Base-by-base conservation (phyloP, 1,140 invertebrate species). In the Teleopsis dalmanni region DNA sequence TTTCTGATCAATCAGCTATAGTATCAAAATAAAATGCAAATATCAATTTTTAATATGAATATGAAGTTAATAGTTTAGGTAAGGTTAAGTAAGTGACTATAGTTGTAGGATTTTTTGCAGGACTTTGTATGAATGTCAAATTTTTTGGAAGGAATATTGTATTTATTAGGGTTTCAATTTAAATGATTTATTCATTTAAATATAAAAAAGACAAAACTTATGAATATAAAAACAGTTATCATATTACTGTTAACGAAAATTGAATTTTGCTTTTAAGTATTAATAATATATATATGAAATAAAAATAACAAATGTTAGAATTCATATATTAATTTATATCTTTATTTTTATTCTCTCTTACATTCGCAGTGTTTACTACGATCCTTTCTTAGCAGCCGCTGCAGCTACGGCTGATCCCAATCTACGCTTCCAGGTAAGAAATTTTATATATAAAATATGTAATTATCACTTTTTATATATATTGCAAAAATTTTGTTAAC, bases 301-400 rank as follows among this genome's bases (percentile, higher is more conserved):
- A 29, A n/a, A n/a, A n/a, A 25, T 7, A 6, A n/a, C 25, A 47
- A 36, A 40, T 40, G 13, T 3, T 19, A 9, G 31, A 10, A 25
- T 31, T 19, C 31, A 16, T 27, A 35, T 19, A 36, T 13, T 27
- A 22, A 46, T 7, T 9, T 23, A 44, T 36, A 43, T 35, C 23
- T 36, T 37, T 38, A 26, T 49, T 35, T 48, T 18, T 47, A 22
- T 34, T 27, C 31, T 31, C 38, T 35, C 25, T n/a, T 10, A 9
- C 29, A 9, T 26, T 26, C 73, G 68, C 78, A 89, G 90, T 73
- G 84, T 95, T 55, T 95, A 94, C 80, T 95, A 93, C 79, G 92
- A 96, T 80, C 91, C 90, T 58, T 93, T 93, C 80, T 75, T 94
- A 79, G 88, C 88, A 63, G 87, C 88, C 46, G 86, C 88, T 62